Conservation (phyloP, 92 coral and sea anemone genomes). For the Micromussa lordhowensis region DNA sequence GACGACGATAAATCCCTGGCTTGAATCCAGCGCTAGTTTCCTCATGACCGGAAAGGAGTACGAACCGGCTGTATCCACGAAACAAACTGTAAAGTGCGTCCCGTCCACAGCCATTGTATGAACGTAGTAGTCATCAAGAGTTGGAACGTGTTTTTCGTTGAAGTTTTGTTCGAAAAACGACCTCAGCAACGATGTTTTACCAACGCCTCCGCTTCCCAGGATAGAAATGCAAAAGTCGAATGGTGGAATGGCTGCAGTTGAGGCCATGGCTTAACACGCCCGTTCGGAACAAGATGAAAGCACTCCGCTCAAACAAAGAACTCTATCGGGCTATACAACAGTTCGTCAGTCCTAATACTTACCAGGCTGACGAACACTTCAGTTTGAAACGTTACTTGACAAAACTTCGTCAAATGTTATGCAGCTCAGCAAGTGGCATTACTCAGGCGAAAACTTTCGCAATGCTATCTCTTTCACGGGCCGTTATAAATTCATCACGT, state of each 20-base stretch:
- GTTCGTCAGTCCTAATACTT: neutral
- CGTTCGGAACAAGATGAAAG: neutral
- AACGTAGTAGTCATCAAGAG: conserved; percentile 79
- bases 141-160: conserved; percentile 74
- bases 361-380: neutral
- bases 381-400: neutral
- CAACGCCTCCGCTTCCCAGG: conserved; percentile 82
- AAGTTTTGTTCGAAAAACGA: conserved; percentile 74
- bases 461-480: neutral
- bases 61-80: conserved; percentile 85
- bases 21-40: conserved; percentile 64
- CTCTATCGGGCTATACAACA: neutral
- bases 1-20: conserved; percentile 81
- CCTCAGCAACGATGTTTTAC: conserved; percentile 76
- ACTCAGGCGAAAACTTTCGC: conserved; percentile 20
- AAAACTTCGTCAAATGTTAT: neutral
- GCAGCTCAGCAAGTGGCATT: neutral
- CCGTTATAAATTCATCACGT: conserved; percentile 17
- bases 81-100: conserved; percentile 51
- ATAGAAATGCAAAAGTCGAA: conserved; percentile 74
- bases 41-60: conserved; percentile 86
- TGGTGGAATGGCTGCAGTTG: conserved; percentile 54
- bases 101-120: conserved; percentile 75
- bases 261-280: conserved; percentile 28
- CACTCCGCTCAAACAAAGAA: neutral